Evolutionary conservation across 2,113 vertebrate species (phyloP).

Genomic region (Boleophthalmus pectinirostris): DNA sequence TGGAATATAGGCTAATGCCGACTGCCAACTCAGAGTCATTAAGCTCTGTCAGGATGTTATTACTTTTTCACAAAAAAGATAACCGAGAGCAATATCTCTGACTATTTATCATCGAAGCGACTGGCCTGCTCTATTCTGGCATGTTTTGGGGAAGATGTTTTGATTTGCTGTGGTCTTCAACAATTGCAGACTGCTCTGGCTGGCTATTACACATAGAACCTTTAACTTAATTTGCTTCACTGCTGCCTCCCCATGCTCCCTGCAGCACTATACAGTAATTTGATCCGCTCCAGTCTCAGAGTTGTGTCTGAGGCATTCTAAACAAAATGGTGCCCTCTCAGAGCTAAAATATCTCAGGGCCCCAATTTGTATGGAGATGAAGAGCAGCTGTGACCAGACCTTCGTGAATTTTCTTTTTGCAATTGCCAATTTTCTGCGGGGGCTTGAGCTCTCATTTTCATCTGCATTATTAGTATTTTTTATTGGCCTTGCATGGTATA

Average conservation of each 20-base stretch:
- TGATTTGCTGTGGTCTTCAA: constrained; percentile 39
- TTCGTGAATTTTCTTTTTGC: constrained; percentile 17
- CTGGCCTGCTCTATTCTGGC: constrained; percentile 26
- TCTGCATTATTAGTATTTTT: constrained; percentile 10
- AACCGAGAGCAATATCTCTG: constrained; percentile 50
- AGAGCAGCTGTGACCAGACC: constrained; percentile 11
- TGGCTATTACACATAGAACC: constrained; percentile 37
- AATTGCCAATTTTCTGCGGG: constrained; percentile 20
- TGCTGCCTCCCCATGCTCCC: constrained; percentile 36
- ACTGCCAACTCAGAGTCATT: constrained; percentile 30
- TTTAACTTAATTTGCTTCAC: constrained; percentile 57
- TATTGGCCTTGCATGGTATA: not conserved
- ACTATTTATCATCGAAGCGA: constrained; percentile 49
- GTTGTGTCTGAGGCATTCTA: constrained; percentile 33
- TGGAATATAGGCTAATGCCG: not conserved
- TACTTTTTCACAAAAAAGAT: constrained; percentile 49
- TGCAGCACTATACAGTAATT: constrained; percentile 40
- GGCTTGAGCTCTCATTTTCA: constrained; percentile 29
- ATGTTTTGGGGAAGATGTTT: constrained; percentile 37
- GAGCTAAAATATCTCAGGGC: constrained; percentile 14
- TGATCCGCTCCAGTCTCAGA: constrained; percentile 36
- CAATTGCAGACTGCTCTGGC: constrained; percentile 35
- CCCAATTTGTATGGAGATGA: constrained; percentile 20
- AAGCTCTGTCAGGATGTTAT: constrained; percentile 47
- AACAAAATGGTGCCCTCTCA: constrained; percentile 22